Percentiles rank a stretch among this genome's conserved stretches.
Evolutionary conservation across 2,888 invertebrate genomes (phyloP).

Genomic region (Tenthredo scrophulariae): DNA sequence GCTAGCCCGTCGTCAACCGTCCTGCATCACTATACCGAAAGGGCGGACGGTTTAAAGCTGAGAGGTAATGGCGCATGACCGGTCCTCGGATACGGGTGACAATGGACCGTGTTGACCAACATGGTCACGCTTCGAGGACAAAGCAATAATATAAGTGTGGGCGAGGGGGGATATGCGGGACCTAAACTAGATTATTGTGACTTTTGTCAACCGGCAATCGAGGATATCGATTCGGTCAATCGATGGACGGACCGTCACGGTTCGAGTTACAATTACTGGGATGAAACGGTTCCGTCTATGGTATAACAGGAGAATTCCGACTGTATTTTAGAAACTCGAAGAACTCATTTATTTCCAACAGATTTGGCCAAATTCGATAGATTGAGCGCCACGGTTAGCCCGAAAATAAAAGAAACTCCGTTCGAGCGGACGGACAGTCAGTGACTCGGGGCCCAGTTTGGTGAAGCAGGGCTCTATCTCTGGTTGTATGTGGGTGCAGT

Average conservation of each 20-base stretch:
- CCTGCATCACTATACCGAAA: constrained; percentile 5
- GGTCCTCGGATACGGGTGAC: constrained; percentile 62
- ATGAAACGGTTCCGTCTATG: neutral
- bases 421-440: constrained; percentile 67
- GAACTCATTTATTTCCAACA: neutral
- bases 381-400: constrained; percentile 29
- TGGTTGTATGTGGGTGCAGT: constrained; percentile 46
- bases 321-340: neutral
- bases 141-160: constrained; percentile 45
- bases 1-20: constrained; percentile 39
- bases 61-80: constrained; percentile 77
- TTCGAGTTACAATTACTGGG: neutral
- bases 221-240: constrained; percentile 41
- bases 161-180: constrained; percentile 30
- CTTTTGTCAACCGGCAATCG: constrained; percentile 50
- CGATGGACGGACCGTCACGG: constrained; percentile 28
- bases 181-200: constrained; percentile 51
- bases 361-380: constrained; percentile 14
- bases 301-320: neutral
- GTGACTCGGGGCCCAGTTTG: constrained; percentile 60
- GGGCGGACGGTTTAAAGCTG: constrained; percentile 72
- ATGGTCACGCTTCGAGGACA: constrained; percentile 71
- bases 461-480: neutral
- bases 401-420: neutral
- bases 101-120: constrained; percentile 76